Evolutionary conservation across 2,888 invertebrate genomes (phyloP).

Genomic region (Rhogogaster chlorosoma): DNA sequence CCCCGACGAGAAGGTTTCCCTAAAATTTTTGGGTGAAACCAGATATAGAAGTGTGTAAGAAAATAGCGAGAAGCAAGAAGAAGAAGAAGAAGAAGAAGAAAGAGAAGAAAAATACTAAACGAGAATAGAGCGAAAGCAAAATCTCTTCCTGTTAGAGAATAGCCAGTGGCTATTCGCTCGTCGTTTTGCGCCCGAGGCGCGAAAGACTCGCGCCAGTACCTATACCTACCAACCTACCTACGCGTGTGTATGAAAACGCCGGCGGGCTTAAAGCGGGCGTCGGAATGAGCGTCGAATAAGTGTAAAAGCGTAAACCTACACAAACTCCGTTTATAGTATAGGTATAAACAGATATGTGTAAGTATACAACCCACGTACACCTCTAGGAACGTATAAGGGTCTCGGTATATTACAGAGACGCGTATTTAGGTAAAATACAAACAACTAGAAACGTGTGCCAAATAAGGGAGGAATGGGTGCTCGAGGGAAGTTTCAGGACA

Average conservation of each 20-base stretch:
- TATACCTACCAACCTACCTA: background rate
- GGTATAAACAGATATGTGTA: background rate
- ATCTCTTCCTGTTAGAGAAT: conserved; percentile 7
- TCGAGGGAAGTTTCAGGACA: background rate
- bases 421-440: background rate
- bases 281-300: conserved; percentile 37
- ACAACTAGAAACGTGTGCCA: background rate
- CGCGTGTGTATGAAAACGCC: conserved; percentile 18
- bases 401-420: background rate
- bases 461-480: background rate
- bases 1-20: background rate
- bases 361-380: background rate
- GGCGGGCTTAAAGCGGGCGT: conserved; percentile 15
- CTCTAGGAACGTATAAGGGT: background rate
- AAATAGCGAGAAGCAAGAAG: background rate
- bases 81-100: background rate
- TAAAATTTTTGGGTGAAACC: background rate
- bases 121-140: background rate
- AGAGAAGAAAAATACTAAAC: background rate
- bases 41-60: background rate
- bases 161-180: conserved; percentile 37
- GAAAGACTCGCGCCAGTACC: conserved; percentile 19
- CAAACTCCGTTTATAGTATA: background rate
- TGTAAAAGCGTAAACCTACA: conserved; percentile 35
- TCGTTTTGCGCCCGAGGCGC: conserved; percentile 25